Percentiles rank a stretch among this genome's conserved stretches.
Evolutionary conservation across 2,888 invertebrate species (phyloP).

Genomic region (Ophion ellenae): DNA sequence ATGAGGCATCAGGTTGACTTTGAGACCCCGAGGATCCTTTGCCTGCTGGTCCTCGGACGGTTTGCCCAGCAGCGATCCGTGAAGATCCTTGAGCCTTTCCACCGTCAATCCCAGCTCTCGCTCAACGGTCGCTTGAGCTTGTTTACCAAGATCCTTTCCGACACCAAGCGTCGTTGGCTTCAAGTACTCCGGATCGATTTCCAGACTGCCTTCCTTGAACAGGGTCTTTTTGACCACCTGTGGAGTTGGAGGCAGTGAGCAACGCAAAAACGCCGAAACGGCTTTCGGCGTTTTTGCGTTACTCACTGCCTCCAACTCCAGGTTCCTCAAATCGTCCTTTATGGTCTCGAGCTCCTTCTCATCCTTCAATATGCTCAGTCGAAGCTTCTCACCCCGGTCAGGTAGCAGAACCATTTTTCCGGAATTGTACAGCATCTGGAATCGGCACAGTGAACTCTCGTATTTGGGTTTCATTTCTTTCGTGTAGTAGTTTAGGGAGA

Average conservation of each 20-base stretch:
- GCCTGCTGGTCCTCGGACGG: background rate
- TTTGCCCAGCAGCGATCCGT: background rate
- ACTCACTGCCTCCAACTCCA: conserved; percentile 6
- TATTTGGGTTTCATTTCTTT: conserved; percentile 21
- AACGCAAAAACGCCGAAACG: no score
- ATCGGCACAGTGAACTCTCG: conserved; percentile 10
- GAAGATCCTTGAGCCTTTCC: background rate
- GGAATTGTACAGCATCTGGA: conserved; percentile 69
- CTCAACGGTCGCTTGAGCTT: background rate
- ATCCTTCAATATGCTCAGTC: conserved; percentile 84
- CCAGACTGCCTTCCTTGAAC: background rate
- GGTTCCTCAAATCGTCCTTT: conserved; percentile 82
- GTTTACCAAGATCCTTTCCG: no score
- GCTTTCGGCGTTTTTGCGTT: background rate
- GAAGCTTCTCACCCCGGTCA: conserved; percentile 87
- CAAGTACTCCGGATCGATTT: background rate
- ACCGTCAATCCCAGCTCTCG: background rate
- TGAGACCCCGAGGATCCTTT: background rate
- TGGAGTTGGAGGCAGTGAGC: no score
- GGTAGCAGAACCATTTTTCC: conserved; percentile 84
- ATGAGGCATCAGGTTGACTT: background rate
- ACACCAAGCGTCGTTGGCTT: background rate
- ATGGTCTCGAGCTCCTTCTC: conserved; percentile 84
- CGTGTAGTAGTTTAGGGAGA: background rate
- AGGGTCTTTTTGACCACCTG: background rate